Conservation (phyloP, 2,113 vertebrate species). For the Neogale vison region DNA sequence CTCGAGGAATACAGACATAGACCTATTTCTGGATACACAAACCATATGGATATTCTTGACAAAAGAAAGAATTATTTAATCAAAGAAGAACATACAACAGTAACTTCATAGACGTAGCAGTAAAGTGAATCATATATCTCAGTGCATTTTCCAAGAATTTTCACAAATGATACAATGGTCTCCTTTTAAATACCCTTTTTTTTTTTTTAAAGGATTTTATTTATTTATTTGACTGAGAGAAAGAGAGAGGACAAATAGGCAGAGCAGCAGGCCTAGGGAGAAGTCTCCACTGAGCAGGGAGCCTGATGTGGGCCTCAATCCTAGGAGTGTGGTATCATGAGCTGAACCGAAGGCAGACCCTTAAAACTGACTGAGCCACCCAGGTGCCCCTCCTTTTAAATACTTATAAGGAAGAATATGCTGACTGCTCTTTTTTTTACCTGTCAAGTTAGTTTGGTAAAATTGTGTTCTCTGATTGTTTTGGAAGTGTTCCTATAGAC, state of each 20-base stretch:
- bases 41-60: neutral
- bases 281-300: too few relatives aligned
- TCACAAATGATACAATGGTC: neutral
- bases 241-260: too few relatives aligned
- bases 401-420: neutral
- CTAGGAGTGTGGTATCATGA: too few relatives aligned
- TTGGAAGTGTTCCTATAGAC: neutral
- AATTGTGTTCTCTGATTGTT: neutral
- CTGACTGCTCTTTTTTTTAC: neutral
- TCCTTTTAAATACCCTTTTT: neutral
- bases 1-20: neutral
- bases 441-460: neutral
- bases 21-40: neutral
- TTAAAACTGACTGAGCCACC: too few relatives aligned
- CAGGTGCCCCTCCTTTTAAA: too few relatives aligned
- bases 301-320: too few relatives aligned
- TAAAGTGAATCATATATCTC: neutral
- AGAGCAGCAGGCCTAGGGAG: too few relatives aligned
- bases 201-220: too few relatives aligned
- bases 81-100: neutral
- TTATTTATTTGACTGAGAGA: too few relatives aligned
- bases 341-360: too few relatives aligned
- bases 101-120: neutral
- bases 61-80: neutral
- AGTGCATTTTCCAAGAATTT: neutral